These are phyloP conservation scores for Odontamblyopus lacepedii DNA, from an alignment of 2,797 vertebrate genomes.

Conservation along the genomic window DNA sequence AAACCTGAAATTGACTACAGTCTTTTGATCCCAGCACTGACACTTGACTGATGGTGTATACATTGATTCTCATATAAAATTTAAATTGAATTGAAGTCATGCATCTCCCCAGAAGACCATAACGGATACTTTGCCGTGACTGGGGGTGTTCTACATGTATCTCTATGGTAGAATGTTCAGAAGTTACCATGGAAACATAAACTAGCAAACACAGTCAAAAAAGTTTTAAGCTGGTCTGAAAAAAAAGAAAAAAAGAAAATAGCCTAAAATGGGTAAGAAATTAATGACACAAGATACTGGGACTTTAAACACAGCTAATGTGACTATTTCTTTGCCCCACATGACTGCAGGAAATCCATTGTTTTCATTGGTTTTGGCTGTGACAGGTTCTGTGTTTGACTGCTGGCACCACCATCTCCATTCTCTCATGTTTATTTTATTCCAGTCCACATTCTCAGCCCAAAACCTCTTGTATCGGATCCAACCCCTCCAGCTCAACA, in stretches of 20 bases:
- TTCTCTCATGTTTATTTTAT: slow-evolving; percentile 57
- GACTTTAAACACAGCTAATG: neutral
- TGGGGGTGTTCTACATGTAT: too few relatives aligned
- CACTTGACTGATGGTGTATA: neutral
- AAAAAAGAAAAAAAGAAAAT: too few relatives aligned
- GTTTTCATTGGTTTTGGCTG: slow-evolving; percentile 27
- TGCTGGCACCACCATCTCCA: slow-evolving; percentile 37
- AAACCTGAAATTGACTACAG: slow-evolving; percentile 26
- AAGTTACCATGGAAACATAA: too few relatives aligned
- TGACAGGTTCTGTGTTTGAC: slow-evolving; percentile 40
- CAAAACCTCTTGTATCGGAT: slow-evolving; percentile 46
- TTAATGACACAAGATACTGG: neutral
- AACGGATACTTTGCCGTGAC: too few relatives aligned
- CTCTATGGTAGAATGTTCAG: too few relatives aligned
- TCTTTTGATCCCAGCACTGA: slow-evolving; percentile 10
- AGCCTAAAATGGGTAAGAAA: neutral
- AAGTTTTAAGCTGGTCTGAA: too few relatives aligned
- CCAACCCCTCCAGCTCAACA: slow-evolving; percentile 40
- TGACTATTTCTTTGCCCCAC: slow-evolving; percentile 15
- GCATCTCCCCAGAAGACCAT: neutral
- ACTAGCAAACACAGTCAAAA: too few relatives aligned
- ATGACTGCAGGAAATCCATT: slow-evolving; percentile 22
- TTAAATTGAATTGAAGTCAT: neutral
- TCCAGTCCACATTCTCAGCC: slow-evolving; percentile 45
- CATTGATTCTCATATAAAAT: neutral